A percentile compares a stretch with the other conserved stretches of the same genome.
Evolutionary conservation across 64 coral and sea anemone species (phyloP).

Genomic region (Montipora foliosa): DNA sequence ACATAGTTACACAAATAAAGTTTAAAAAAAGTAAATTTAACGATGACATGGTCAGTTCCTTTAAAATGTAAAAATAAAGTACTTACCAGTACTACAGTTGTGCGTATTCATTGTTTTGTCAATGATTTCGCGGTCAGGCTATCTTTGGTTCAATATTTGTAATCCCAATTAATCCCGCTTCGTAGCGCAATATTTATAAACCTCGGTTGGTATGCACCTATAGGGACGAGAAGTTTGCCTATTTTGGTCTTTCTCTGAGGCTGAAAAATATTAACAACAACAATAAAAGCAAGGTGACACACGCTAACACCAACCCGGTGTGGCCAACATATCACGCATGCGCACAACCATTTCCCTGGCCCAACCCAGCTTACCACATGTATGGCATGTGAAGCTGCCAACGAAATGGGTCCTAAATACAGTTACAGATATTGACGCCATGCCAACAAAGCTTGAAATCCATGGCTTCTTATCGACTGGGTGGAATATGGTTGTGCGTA

Average conservation of each 20-base stretch:
- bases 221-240: not conserved
- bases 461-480: no score
- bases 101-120: constrained; percentile 2
- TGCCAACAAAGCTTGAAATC: no score
- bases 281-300: no score
- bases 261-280: not conserved
- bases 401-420: no score
- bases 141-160: not conserved
- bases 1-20: not conserved
- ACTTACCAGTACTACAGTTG: not conserved
- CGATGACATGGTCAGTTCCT: not conserved
- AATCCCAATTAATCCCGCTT: not conserved
- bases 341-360: no score
- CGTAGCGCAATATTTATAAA: constrained; percentile 4
- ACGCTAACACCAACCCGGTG: no score
- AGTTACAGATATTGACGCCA: no score
- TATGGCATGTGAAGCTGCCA: no score
- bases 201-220: not conserved
- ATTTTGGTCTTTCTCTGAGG: not conserved
- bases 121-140: not conserved
- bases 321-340: no score
- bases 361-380: no score
- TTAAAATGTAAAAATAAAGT: not conserved
- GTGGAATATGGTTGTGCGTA: no score
- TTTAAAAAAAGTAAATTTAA: constrained; percentile 4